phyloP scores from a whole-genome alignment of 2,797 vertebrate species.

The Macrochelys suwanniensis region DNA sequence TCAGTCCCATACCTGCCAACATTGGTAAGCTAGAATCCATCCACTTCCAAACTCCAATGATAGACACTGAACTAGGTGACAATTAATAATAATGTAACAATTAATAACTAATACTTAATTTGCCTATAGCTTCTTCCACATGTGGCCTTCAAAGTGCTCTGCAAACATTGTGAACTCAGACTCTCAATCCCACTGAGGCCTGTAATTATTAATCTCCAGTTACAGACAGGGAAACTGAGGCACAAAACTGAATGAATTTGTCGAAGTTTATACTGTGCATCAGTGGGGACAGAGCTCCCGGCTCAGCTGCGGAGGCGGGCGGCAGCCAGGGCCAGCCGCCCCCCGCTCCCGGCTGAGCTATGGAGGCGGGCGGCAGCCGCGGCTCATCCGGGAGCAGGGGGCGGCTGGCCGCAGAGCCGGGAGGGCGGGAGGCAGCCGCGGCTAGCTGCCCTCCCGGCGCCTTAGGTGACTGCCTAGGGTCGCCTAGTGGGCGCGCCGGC shows the following conservation, averaged over 20 bases:
- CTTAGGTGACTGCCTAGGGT: too few species aligned
- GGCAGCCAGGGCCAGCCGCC: too few species aligned
- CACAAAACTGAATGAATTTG: background rate
- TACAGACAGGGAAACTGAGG: background rate
- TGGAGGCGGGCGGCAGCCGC: too few species aligned
- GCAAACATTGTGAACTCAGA: background rate
- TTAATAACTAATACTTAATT: background rate
- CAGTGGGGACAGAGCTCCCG: background rate
- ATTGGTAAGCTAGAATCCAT: background rate
- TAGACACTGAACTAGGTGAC: background rate
- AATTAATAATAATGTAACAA: background rate
- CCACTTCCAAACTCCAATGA: background rate
- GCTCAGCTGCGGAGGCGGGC: too few species aligned
- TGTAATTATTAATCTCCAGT: background rate
- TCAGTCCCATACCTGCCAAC: background rate
- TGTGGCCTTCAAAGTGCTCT: background rate
- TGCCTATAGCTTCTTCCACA: background rate
- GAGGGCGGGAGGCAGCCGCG: too few species aligned
- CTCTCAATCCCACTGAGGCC: background rate
- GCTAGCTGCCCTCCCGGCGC: too few species aligned
- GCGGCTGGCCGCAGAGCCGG: too few species aligned
- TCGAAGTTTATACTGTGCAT: background rate
- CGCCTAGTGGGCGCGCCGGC: too few species aligned
- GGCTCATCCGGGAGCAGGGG: too few species aligned
- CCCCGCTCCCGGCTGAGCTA: too few species aligned